Evolutionary conservation across 1,140 invertebrate genomes (phyloP), one percentile per base, ranked within the genome.

Genomic region (Lordiphosa collinella): DNA sequence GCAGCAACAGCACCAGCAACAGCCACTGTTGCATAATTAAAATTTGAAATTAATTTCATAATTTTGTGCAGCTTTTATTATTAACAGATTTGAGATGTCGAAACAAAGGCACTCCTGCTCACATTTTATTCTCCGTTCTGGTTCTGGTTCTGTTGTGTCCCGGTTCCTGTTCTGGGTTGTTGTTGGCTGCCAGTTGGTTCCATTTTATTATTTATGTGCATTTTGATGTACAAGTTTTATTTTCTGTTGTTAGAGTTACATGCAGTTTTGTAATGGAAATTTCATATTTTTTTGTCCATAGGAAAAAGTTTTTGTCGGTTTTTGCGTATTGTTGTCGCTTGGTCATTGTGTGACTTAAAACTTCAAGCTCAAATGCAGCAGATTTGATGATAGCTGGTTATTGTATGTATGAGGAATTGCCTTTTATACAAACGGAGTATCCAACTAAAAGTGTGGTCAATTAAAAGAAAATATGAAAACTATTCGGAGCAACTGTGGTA

Each of bases 181-280:
- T 44, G 58, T 47, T 37, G 31, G 44, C 22, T 38, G 12, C 48
- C 29, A 38, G 51, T 54, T 72, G 67, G 53, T 62, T 76, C 74
- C 80, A 84, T 80, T 76, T 29, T 82, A 82, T 84, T 82, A 82
- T 82, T 82, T 82, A 82, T 82, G 76, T 82, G 76, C 76, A 82
- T 82, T 82, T 84, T 82, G 76, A 82, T 84, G 76, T 80, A 22
- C 25, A 7, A 84, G 59, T 74, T 78, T 58, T 51, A 40, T 59
- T 37, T 55, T 58, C 25, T 49, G 25, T 29, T 29, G 25, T 29
- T 29, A 29, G 25, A 29, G 25, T 29, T 29, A 29, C 25, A 29
- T 29, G 25, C 25, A 29, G 25, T 61, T 76, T 44, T 54, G 48
- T 37, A 58, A 58, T 48, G 59, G 34, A 34, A 56, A 64, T 55